A percentile compares a stretch with the other conserved stretches of the same genome.
Conservation (phyloP, 2,113 vertebrate genomes). For the Guaruba guarouba region DNA sequence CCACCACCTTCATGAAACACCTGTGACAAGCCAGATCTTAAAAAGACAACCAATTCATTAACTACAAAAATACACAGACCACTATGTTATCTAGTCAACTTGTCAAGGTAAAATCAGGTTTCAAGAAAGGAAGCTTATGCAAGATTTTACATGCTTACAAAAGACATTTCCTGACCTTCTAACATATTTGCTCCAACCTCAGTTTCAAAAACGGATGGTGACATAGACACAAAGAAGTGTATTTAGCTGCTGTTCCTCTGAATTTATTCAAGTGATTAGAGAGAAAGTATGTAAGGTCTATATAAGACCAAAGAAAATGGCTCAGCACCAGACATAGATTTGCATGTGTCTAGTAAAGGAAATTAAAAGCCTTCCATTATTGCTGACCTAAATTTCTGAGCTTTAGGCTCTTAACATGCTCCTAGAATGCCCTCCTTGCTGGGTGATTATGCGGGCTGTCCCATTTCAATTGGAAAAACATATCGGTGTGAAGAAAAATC, state of each 20-base stretch:
- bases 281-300: neutral
- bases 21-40: neutral
- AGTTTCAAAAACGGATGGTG: neutral
- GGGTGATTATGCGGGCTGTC: neutral
- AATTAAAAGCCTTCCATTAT: neutral
- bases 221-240: neutral
- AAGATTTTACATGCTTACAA: neutral
- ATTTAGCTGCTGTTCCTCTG: neutral
- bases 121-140: neutral
- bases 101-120: neutral
- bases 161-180: neutral
- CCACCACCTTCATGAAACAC: neutral
- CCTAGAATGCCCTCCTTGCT: neutral
- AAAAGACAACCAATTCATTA: neutral
- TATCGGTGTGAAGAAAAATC: neutral
- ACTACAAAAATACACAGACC: neutral
- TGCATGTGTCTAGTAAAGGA: neutral
- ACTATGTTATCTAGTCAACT: neutral
- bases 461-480: neutral
- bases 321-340: neutral
- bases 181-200: neutral
- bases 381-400: neutral
- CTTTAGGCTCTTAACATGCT: neutral
- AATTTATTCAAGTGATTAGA: neutral
- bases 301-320: neutral